Evolutionary conservation across 2,113 vertebrate genomes (phyloP).

Genomic region (Myotis yumanensis): DNA sequence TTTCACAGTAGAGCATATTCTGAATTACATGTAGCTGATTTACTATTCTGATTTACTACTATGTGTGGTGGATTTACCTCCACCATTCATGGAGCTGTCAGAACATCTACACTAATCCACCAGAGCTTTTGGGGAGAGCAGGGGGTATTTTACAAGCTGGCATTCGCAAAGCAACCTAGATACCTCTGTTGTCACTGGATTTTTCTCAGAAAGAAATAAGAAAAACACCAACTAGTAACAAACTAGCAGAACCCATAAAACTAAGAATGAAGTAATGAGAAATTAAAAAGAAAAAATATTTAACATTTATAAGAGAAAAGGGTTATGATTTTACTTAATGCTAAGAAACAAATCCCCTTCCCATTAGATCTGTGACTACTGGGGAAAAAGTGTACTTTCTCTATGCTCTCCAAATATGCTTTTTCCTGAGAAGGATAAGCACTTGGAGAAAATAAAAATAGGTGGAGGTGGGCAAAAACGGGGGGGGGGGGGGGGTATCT

Average conservation of each 20-base stretch:
- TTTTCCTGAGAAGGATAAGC: neutral
- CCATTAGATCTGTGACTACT: neutral
- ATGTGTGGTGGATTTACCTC: neutral
- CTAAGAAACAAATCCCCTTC: constrained; percentile 26
- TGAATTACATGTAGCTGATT: neutral
- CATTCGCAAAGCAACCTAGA: neutral
- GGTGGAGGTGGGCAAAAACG: no score
- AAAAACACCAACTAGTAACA: neutral
- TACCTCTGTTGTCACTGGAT: neutral
- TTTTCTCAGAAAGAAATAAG: neutral
- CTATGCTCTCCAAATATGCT: neutral
- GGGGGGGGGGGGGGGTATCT: no score
- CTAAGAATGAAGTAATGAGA: neutral
- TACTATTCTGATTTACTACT: neutral
- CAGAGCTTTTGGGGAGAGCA: neutral
- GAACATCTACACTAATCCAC: neutral
- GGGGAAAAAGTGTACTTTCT: neutral
- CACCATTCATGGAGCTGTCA: neutral
- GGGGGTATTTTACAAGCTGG: neutral
- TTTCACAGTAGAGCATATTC: neutral
- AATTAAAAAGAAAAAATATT: neutral
- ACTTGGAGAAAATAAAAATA: neutral
- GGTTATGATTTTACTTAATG: neutral
- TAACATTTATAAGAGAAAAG: neutral
- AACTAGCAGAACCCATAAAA: neutral